phyloP scores from a whole-genome alignment of 2,797 vertebrate genomes.

The Anisognathus igniventris region DNA sequence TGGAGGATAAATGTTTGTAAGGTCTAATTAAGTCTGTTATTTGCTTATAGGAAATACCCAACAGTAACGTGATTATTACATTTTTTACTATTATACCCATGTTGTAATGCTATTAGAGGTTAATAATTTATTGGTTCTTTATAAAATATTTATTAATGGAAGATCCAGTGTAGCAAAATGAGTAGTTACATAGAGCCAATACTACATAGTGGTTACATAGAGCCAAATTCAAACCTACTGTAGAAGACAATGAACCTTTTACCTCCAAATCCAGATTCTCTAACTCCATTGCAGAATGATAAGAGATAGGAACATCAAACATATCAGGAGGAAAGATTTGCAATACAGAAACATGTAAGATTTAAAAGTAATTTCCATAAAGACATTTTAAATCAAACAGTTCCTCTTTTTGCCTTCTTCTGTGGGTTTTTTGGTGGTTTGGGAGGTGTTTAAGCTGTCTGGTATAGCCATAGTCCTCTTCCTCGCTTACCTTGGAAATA shows the following conservation, averaged over 20 bases:
- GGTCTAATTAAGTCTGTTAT: not conserved
- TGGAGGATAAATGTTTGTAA: not conserved
- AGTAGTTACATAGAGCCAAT: not conserved
- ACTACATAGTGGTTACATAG: not conserved
- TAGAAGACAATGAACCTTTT: not conserved
- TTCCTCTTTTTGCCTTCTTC: not conserved
- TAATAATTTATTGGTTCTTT: not conserved
- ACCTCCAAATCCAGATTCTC: not conserved
- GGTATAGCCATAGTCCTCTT: not conserved
- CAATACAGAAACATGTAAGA: not conserved
- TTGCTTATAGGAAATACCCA: not conserved
- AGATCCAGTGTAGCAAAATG: not conserved
- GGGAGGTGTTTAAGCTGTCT: not conserved
- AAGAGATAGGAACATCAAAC: not conserved
- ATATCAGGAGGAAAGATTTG: not conserved
- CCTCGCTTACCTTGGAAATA: not conserved
- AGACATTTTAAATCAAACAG: not conserved
- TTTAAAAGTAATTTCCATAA: not conserved
- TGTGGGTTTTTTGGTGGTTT: not conserved
- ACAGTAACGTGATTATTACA: not conserved
- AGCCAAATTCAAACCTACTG: not conserved
- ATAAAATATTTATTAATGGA: not conserved
- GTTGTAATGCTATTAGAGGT: not conserved
- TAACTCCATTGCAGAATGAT: no score
- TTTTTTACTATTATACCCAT: not conserved